Evolutionary conservation across 2,797 vertebrate species (phyloP), one percentile per base, ranked within the genome.

Genomic region (Meriones psammophilus): DNA sequence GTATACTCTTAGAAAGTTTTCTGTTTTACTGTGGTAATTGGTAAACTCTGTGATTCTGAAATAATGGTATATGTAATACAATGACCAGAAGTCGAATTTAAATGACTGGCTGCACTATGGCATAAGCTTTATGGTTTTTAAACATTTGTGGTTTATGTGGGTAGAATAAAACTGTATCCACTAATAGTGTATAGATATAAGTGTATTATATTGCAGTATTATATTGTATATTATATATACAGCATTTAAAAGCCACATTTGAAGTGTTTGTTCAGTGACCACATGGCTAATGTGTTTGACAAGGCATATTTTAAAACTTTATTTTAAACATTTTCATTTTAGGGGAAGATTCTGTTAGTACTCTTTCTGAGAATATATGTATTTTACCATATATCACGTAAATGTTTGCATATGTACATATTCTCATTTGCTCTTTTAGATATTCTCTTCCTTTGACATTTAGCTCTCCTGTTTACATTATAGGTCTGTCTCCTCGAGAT

Each of bases 401-500:
- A 88, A 36, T 89, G 78, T 83, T 94, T 94, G 39, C 56, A 60
- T 85, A 95, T 85, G 95, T 89, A 3, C 15, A 33, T 92, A 60
- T 88, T 88, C 24, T n/a, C 79, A 4, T 56, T 88, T 92, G 68
- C 20, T 54, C 36, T 92, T 84, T 90, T 78, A 39, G n/a, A n/a
- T 26, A 4, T 58, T 46, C 24, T 22, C 64, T 96, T 92, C 17
- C 33, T 92, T 91, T 74, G 91, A 97, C 78, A 97, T 46, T 89
- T 97, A 87, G 94, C 26, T 91, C 94, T 95, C 93, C 77, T 96
- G 77, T 97, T 97, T 92, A 0, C 95, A 42, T 96, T 96, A 92
- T 98, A 99, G 99, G 99, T 83, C 98, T 99, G n/a, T 99, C 99
- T 88, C 99, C 99, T 68, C 99, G 99, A 98, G 99, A 99, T 98